phyloP scores from a whole-genome alignment of 2,113 vertebrate species.

The Pluvialis apricaria region DNA sequence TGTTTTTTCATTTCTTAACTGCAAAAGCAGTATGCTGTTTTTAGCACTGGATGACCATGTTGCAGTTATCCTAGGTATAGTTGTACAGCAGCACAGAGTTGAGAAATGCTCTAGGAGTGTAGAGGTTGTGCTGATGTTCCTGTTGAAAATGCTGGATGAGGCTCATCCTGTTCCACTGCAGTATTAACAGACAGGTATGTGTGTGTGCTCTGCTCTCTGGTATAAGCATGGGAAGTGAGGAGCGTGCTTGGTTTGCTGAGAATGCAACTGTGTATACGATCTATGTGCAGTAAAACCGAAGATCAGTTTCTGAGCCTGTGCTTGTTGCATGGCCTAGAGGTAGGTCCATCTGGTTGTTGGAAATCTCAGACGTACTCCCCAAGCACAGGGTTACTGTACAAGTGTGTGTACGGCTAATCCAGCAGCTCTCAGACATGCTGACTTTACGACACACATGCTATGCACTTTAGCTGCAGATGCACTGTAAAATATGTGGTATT shows the following conservation, averaged over 20 bases:
- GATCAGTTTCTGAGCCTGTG: not conserved
- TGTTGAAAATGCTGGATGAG: fast-evolving
- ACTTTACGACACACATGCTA: not conserved
- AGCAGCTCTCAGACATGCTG: not conserved
- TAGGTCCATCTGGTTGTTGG: not conserved
- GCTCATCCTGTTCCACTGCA: not conserved
- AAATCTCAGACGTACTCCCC: not conserved
- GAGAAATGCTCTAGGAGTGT: not conserved
- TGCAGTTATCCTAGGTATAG: not conserved
- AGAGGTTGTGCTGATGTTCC: not conserved
- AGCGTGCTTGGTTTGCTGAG: not conserved
- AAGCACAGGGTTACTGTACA: not conserved
- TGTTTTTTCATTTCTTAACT: not conserved
- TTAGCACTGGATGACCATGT: not conserved
- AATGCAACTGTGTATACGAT: not conserved
- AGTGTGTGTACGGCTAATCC: not conserved
- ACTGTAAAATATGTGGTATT: not conserved
- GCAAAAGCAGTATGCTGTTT: not conserved
- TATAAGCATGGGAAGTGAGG: not conserved
- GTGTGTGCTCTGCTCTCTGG: not conserved
- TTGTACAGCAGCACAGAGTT: no score
- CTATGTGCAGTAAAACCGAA: not conserved
- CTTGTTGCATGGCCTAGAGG: not conserved
- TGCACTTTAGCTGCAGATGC: not conserved
- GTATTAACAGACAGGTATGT: not conserved